Base-by-base conservation (phyloP, 1,140 invertebrate species). In the Elysia chlorotica region DNA sequence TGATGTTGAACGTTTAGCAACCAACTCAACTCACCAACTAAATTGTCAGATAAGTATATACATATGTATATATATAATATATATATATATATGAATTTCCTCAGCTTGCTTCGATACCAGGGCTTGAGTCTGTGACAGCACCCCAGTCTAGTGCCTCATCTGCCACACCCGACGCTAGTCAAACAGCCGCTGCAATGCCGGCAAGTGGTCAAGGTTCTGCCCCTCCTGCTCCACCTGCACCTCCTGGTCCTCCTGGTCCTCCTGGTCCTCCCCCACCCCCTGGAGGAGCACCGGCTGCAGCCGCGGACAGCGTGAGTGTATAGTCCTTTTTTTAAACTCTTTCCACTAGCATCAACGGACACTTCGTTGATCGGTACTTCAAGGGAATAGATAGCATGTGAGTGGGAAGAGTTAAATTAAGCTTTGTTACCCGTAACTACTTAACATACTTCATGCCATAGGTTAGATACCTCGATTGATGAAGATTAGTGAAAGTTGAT, bases 61-160 rank as follows among this genome's bases (percentile, higher is more conserved):
- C n/a, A n/a, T n/a, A n/a, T n/a, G n/a, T n/a, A n/a, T n/a, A n/a
- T n/a, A n/a, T n/a, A n/a, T n/a, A n/a, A n/a, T n/a, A n/a, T n/a
- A 65, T n/a, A 38, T 37, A 14, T 38, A 21, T 41, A 25, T 35
- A 21, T 25, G 6, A 4, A 19, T 37, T 65, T n/a, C 89, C 89
- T 74, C 83, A 93, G 92, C 84, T 93, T 35, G 90, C 91, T 69
- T 94, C 93, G 54, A 92, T 95, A 79, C 92, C 93, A 78, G 88
- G 91, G 79, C 85, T 91, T 82, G 88, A 91, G 74, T 85, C 88
- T 79, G 85, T 88, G 57, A 81, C 81, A 77, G 78, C 78, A n/a
- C 74, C 82, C 67, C 65, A 74, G 3, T 74, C 62, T 41, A 72
- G 67, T 41, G 17, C 77, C 10, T 37, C 71, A 1, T 66, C 75